Evolutionary conservation across 2,888 invertebrate genomes (phyloP).

Genomic region (Phyto melanocephala): DNA sequence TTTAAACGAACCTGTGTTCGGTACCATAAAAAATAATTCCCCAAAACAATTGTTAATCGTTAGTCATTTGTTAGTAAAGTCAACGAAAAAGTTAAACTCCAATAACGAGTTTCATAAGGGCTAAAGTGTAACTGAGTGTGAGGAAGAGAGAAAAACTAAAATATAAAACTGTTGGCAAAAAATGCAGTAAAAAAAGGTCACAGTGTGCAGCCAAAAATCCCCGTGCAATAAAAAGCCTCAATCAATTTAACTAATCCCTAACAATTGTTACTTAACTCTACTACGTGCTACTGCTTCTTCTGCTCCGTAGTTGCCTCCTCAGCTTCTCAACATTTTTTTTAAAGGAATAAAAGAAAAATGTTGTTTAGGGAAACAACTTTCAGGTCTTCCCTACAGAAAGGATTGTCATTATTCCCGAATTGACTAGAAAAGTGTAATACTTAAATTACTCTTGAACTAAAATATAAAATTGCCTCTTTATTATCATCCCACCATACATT

Average conservation of each 20-base stretch:
- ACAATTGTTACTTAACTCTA: conserved; percentile 11
- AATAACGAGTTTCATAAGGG: no score
- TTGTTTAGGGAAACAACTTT: no score
- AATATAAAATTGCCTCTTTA: no score
- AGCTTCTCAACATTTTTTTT: no score
- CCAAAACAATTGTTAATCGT: conserved; percentile 67
- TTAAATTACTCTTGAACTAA: no score
- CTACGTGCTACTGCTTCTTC: neutral
- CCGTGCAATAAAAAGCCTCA: conserved; percentile 17
- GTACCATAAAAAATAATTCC: conserved; percentile 37
- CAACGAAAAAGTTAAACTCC: neutral
- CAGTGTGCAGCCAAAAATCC: neutral
- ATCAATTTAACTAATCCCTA: conserved; percentile 54
- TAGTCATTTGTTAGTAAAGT: conserved; percentile 63
- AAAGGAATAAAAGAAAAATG: no score
- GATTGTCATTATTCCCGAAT: no score
- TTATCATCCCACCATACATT: no score
- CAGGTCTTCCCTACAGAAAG: no score
- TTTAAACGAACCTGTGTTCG: neutral
- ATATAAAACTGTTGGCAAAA: conserved; percentile 15
- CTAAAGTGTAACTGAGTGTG: neutral
- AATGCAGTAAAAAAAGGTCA: neutral
- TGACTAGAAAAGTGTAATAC: no score
- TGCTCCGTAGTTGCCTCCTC: neutral
- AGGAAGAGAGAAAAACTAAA: neutral